A percentile compares a stretch with the other conserved stretches of the same genome.
phyloP scores from a whole-genome alignment of 2,888 invertebrate species.

The Linyphia triangularis region DNA sequence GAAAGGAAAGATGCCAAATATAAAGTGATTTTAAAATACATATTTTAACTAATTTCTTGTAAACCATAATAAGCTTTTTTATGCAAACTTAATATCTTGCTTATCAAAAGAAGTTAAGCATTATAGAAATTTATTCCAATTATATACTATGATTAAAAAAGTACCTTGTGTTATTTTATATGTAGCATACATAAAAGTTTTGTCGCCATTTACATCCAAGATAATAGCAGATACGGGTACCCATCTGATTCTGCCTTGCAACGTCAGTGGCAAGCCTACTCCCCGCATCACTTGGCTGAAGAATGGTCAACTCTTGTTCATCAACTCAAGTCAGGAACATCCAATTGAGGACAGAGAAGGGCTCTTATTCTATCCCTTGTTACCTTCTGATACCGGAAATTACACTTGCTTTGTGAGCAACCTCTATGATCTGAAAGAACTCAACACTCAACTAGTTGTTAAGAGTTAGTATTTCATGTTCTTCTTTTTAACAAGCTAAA shows the following conservation, averaged over 20 bases:
- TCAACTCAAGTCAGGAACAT: slow-evolving; percentile 57
- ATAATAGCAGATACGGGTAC: slow-evolving; percentile 73
- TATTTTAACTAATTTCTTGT: no score
- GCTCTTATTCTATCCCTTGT: slow-evolving; percentile 53
- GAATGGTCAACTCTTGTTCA: slow-evolving; percentile 49
- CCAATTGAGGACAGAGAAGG: slow-evolving; percentile 18
- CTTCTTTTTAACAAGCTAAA: no score
- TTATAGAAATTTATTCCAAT: no score
- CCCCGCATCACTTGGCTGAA: slow-evolving; percentile 67
- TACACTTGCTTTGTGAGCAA: slow-evolving; percentile 73
- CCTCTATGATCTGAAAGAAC: slow-evolving; percentile 52
- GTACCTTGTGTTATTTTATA: slow-evolving; percentile 11
- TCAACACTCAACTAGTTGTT: slow-evolving; percentile 53
- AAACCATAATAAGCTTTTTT: no score
- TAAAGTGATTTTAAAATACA: no score
- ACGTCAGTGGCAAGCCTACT: slow-evolving; percentile 54
- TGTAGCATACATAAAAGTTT: slow-evolving; percentile 46
- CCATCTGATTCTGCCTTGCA: slow-evolving; percentile 63
- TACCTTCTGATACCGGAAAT: slow-evolving; percentile 71
- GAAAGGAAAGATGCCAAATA: no score
- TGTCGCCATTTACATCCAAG: slow-evolving; percentile 50
- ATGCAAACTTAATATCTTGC: no score
- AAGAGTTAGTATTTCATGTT: slow-evolving; percentile 72
- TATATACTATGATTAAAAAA: no score
- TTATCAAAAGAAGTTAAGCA: no score